These are phyloP conservation scores for Oithona nana DNA, from an alignment of 2,888 invertebrate species.

Conservation along the genomic window DNA sequence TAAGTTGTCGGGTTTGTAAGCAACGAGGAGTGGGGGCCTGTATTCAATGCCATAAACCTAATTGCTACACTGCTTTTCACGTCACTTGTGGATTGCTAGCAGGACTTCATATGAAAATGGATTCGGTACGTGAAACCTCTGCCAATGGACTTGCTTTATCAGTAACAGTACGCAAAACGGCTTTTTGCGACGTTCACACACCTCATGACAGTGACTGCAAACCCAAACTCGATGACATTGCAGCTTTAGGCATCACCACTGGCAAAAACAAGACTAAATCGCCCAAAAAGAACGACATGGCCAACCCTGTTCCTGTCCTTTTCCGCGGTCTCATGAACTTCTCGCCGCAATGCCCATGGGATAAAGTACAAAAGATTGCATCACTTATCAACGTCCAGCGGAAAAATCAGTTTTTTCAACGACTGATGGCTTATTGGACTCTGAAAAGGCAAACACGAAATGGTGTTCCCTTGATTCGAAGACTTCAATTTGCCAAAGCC, in stretches of 20 bases:
- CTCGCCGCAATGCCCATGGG: slow-evolving; percentile 16
- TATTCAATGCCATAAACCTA: slow-evolving; percentile 90
- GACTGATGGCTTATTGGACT: slow-evolving; percentile 90
- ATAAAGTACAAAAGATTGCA: slow-evolving; percentile 63
- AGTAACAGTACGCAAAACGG: slow-evolving; percentile 77
- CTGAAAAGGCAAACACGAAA: slow-evolving; percentile 81
- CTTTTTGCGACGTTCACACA: slow-evolving; percentile 85
- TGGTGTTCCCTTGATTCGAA: slow-evolving; percentile 75
- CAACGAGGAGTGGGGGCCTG: slow-evolving; percentile 82
- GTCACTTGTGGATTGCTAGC: slow-evolving; percentile 97
- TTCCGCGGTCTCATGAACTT: slow-evolving; percentile 17
- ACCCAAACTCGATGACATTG: slow-evolving; percentile 15
- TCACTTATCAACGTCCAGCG: slow-evolving; percentile 46
- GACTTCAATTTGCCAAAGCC: slow-evolving; percentile 39
- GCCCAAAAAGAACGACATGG: slow-evolving; percentile 2
- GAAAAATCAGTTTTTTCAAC: slow-evolving; percentile 65
- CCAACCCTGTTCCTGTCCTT: slow-evolving; percentile 10
- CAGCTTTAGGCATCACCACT: slow-evolving; percentile 11
- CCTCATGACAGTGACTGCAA: slow-evolving; percentile 42
- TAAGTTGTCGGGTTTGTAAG: slow-evolving; percentile 93
- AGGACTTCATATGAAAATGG: slow-evolving; percentile 86
- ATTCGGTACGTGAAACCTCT: slow-evolving; percentile 51
- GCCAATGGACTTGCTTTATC: slow-evolving; percentile 41
- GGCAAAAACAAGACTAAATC: background rate
- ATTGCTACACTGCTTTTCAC: slow-evolving; percentile 93